These are phyloP conservation scores for Seladonia tumulorum DNA, from an alignment of 2,888 invertebrate genomes.

Conservation along the genomic window DNA sequence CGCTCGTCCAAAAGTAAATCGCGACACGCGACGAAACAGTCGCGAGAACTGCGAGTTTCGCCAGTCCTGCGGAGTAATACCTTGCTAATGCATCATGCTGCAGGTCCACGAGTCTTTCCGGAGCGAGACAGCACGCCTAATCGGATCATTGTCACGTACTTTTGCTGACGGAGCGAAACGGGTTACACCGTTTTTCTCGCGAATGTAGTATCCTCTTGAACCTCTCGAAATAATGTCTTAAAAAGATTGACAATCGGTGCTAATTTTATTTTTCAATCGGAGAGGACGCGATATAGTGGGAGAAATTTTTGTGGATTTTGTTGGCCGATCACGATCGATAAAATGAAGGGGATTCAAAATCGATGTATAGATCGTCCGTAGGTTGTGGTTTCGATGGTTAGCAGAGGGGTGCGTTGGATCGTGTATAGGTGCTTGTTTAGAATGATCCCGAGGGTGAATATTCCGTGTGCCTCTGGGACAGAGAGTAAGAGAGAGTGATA, in stretches of 20 bases:
- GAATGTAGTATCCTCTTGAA: neutral
- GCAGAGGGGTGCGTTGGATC: neutral
- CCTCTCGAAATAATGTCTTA: no score
- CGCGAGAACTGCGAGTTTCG: constrained; percentile 33
- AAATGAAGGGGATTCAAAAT: neutral
- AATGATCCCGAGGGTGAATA: constrained; percentile 1
- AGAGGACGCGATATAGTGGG: no score
- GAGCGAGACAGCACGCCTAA: neutral
- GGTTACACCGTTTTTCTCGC: neutral
- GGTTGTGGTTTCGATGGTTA: neutral
- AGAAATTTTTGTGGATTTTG: no score
- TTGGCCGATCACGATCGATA: no score
- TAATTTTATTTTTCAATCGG: no score
- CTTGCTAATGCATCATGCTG: constrained; percentile 3
- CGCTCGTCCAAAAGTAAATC: constrained; percentile 39
- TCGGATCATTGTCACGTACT: constrained; percentile 4
- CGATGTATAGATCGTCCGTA: neutral
- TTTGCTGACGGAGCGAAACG: neutral
- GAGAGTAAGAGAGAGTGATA: neutral
- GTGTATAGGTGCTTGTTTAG: neutral
- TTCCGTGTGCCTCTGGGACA: neutral
- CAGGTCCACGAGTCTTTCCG: neutral
- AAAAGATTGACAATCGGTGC: neutral
- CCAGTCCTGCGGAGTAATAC: neutral
- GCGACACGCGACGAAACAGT: constrained; percentile 20